Evolutionary conservation across 2,797 vertebrate species (phyloP).

Genomic region (Hafferia zeledoni): DNA sequence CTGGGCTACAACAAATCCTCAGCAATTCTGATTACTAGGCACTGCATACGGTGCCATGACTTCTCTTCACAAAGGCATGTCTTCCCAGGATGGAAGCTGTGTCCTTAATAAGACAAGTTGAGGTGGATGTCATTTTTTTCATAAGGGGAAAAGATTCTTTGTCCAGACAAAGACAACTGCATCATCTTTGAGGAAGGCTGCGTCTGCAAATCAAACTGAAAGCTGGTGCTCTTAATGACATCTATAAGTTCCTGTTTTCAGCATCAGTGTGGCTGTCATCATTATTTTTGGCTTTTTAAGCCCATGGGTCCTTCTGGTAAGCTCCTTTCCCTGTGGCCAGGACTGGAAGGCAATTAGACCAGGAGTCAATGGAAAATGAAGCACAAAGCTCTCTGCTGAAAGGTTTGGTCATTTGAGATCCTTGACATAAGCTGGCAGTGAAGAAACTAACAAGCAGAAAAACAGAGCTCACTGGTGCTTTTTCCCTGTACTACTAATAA

Average conservation of each 20-base stretch:
- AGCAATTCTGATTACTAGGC: not conserved
- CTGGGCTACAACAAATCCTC: not conserved
- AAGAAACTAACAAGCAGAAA: constrained; percentile 1
- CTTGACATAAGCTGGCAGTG: not conserved
- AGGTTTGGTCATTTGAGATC: not conserved
- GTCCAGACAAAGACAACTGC: constrained; percentile 15
- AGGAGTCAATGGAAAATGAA: not conserved
- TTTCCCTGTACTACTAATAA: not conserved
- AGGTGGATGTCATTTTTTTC: not conserved
- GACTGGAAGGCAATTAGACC: constrained; percentile 17
- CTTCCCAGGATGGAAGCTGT: not conserved
- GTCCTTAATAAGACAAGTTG: not conserved
- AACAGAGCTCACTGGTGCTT: not conserved
- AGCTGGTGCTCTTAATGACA: not conserved
- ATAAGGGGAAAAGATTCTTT: not conserved
- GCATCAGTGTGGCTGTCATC: not conserved
- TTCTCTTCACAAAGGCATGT: not conserved
- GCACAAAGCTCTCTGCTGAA: not conserved
- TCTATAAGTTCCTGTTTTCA: not conserved
- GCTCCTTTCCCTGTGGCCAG: not conserved
- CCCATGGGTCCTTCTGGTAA: not conserved
- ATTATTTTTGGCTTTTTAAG: constrained; percentile 23
- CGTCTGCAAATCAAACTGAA: not conserved
- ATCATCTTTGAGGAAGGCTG: not conserved
- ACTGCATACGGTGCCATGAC: not conserved